These are phyloP conservation scores for Hyles euphorbiae DNA, from an alignment of 1,140 invertebrate genomes.

Conservation along the genomic window DNA sequence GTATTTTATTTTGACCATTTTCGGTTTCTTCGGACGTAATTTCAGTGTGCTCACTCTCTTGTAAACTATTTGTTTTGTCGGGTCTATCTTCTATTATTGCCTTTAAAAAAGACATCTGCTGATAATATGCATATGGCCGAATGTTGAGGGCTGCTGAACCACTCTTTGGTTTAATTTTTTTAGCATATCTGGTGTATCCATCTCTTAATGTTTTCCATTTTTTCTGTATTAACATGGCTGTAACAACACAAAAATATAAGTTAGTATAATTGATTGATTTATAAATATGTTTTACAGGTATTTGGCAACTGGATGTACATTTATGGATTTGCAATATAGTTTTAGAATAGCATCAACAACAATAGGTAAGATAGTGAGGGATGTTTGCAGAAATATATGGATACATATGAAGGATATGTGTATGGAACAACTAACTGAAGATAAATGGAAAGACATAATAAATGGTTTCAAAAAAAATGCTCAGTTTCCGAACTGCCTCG, in stretches of 20 bases:
- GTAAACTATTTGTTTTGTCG: slow-evolving; percentile 17
- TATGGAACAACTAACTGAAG: slow-evolving; percentile 29
- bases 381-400: slow-evolving; percentile 42
- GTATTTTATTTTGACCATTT: slow-evolving; percentile 20
- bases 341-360: slow-evolving; percentile 44
- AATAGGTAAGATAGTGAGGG: slow-evolving; percentile 30
- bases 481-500: slow-evolving; percentile 33
- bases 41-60: slow-evolving; percentile 5
- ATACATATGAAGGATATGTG: slow-evolving; percentile 22
- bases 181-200: slow-evolving; percentile 22
- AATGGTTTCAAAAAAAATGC: slow-evolving; percentile 15
- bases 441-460: slow-evolving; percentile 45
- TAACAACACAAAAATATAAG: slow-evolving; percentile 21
- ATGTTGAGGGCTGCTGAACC: slow-evolving; percentile 23
- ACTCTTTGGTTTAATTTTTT: slow-evolving; percentile 29
- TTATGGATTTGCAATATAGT: slow-evolving; percentile 42
- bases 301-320: slow-evolving; percentile 37
- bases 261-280: slow-evolving; percentile 12
- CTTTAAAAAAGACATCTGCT: slow-evolving; percentile 23
- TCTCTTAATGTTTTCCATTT: slow-evolving; percentile 31
- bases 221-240: slow-evolving; percentile 22
- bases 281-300: slow-evolving; percentile 35
- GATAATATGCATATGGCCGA: slow-evolving; percentile 20
- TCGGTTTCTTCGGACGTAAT: slow-evolving; percentile 13
- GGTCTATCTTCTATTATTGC: slow-evolving; percentile 17